phyloP scores from a whole-genome alignment of 2,888 invertebrate species.

The Ametastegia equiseti region DNA sequence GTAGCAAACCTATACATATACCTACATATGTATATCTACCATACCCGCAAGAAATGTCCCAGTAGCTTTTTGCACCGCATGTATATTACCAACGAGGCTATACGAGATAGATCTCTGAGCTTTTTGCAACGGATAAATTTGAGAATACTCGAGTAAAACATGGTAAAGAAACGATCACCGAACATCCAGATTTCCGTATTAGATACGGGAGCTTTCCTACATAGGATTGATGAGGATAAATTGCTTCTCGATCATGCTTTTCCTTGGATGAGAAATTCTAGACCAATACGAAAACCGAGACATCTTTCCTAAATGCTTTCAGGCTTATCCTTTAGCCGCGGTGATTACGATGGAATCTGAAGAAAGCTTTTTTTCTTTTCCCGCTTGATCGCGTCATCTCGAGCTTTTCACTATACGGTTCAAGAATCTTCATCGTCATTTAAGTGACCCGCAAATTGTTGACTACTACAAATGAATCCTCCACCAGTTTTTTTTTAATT shows the following conservation, averaged over 20 bases:
- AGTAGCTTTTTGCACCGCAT: neutral
- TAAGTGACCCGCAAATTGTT: neutral
- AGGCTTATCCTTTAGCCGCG: neutral
- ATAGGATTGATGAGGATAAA: slow-evolving; percentile 19
- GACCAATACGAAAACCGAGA: neutral
- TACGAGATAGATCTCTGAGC: too few species aligned
- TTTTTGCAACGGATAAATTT: too few species aligned
- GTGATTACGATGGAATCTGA: neutral
- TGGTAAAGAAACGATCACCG: neutral
- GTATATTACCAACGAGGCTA: neutral
- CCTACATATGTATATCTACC: too few species aligned
- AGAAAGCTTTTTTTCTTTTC: neutral
- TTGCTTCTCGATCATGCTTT: neutral
- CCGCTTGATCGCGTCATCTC: too few species aligned
- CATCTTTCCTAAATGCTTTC: neutral
- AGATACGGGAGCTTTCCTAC: neutral
- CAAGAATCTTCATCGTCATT: neutral
- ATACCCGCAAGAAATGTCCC: neutral
- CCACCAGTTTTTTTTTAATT: too few species aligned
- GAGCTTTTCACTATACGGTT: too few species aligned
- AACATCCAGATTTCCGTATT: neutral
- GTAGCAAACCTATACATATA: neutral
- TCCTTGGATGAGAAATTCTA: neutral
- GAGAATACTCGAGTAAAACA: too few species aligned
- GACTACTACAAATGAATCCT: too few species aligned